Evolutionary conservation across 2,797 vertebrate genomes (phyloP).

Genomic region (Chromobotia macracanthus): DNA sequence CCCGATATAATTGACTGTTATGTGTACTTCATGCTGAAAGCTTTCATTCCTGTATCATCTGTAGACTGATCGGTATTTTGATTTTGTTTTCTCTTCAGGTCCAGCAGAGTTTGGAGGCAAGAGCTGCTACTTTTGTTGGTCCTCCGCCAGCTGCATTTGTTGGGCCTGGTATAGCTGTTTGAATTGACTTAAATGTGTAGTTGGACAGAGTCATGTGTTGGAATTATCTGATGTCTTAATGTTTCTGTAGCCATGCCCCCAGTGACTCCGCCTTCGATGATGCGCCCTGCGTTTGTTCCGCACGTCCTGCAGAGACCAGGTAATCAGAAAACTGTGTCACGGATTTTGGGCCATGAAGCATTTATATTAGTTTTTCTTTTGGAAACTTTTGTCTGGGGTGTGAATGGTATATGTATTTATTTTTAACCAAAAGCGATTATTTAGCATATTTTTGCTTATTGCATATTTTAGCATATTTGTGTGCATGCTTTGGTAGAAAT

Average conservation of each 20-base stretch:
- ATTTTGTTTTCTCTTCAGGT: constrained; percentile 74
- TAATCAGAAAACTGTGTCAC: constrained; percentile 57
- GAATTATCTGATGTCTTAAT: background rate
- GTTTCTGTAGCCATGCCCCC: constrained; percentile 76
- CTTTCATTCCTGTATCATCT: background rate
- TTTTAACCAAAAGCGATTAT: background rate
- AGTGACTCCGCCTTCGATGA: constrained; percentile 79
- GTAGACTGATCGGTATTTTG: background rate
- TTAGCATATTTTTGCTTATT: background rate
- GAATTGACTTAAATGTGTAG: background rate
- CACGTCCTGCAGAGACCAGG: constrained; percentile 90
- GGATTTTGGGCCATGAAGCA: background rate
- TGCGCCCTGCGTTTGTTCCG: constrained; percentile 89
- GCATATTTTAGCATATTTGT: no score
- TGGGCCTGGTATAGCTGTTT: constrained; percentile 74
- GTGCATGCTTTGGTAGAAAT: background rate
- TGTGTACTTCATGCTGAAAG: background rate
- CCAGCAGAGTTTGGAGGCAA: constrained; percentile 89
- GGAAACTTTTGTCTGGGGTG: background rate
- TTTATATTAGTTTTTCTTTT: background rate
- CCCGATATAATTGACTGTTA: no score
- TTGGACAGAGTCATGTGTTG: background rate
- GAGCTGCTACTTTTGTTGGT: constrained; percentile 84
- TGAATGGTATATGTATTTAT: background rate
- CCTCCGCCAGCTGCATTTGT: constrained; percentile 84